A percentile compares a stretch with the other conserved stretches of the same genome.
These are phyloP conservation scores for Metalampra italica DNA, from an alignment of 2,888 invertebrate genomes.

Conservation along the genomic window DNA sequence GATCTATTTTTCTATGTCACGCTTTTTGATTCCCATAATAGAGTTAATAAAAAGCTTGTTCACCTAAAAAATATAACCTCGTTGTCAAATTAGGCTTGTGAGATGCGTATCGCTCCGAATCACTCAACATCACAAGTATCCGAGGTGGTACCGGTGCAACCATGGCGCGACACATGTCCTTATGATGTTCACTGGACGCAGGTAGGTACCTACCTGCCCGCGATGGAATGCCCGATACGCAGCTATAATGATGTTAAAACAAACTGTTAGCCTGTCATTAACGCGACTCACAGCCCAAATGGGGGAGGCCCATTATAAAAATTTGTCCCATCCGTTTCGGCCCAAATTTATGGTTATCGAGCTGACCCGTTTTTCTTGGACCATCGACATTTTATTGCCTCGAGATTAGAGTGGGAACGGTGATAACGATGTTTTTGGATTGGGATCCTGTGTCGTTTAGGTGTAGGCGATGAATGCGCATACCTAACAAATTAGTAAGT, in stretches of 20 bases:
- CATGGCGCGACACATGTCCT: conserved; percentile 45
- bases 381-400: conserved; percentile 72
- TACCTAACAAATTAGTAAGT: background rate
- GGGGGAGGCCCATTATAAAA: conserved; percentile 76
- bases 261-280: conserved; percentile 77
- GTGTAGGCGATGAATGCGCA: conserved; percentile 15
- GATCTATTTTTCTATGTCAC: too few relatives aligned
- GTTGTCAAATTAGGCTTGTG: conserved; percentile 18
- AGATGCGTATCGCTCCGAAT: conserved; percentile 22
- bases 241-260: conserved; percentile 78
- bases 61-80: conserved; percentile 1
- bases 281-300: conserved; percentile 68
- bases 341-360: conserved; percentile 76
- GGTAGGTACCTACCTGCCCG: conserved; percentile 62
- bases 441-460: conserved; percentile 55
- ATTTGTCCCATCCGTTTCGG: conserved; percentile 78
- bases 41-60: background rate
- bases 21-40: background rate
- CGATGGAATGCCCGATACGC: conserved; percentile 71
- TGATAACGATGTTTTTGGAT: conserved; percentile 73
- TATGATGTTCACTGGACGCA: conserved; percentile 18
- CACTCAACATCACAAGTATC: conserved; percentile 30
- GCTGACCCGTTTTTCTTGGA: conserved; percentile 65
- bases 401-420: conserved; percentile 71
- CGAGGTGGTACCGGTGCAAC: conserved; percentile 27